Conservation (phyloP, 2,888 invertebrate genomes). For the Drosophila atripex region DNA sequence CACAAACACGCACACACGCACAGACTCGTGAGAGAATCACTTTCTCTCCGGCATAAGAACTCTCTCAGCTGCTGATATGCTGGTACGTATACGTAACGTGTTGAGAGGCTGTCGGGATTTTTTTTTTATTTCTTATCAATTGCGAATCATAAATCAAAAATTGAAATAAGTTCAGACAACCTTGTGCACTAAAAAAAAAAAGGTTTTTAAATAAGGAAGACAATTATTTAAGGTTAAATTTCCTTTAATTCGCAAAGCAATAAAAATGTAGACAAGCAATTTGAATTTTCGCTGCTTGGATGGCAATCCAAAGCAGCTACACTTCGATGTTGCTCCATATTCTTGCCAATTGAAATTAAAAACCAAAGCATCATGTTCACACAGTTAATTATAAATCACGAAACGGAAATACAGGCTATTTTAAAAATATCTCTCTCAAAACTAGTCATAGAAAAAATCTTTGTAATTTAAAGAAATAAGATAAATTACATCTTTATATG, state of each 20-base stretch:
- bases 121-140: background rate
- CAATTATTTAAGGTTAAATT: too few species aligned
- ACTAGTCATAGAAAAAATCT: too few species aligned
- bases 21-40: background rate
- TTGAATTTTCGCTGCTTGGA: background rate
- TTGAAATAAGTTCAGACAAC: too few species aligned
- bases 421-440: constrained; percentile 4
- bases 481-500: too few species aligned
- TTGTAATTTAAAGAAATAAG: too few species aligned
- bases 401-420: background rate
- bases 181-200: too few species aligned
- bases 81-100: constrained; percentile 2
- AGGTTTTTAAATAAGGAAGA: too few species aligned
- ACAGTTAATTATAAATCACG: constrained; percentile 19
- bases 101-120: background rate
- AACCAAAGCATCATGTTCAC: constrained; percentile 5
- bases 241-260: too few species aligned
- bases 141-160: background rate
- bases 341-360: constrained; percentile 4
- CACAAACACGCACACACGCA: background rate
- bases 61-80: background rate
- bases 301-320: background rate
- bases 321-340: background rate
- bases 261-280: too few species aligned
- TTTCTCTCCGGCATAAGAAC: background rate